Conservation (phyloP, 2,113 vertebrate genomes). For the Melanerpes formicivorus region DNA sequence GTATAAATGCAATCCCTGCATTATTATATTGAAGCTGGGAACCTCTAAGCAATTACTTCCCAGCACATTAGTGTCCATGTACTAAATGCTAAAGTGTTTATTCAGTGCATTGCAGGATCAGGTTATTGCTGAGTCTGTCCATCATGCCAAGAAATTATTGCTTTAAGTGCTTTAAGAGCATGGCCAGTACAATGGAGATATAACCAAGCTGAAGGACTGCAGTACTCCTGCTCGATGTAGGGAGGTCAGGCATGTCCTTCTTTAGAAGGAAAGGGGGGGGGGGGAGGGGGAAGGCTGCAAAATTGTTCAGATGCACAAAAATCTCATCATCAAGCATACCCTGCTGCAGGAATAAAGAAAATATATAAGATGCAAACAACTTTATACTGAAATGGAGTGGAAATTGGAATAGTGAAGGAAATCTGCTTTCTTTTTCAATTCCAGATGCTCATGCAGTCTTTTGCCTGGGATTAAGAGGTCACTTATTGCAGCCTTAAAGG, state of each 20-base stretch:
- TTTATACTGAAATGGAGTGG: constrained; percentile 47
- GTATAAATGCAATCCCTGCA: constrained; percentile 65
- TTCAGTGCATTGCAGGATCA: constrained; percentile 71
- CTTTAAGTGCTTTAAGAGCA: constrained; percentile 67
- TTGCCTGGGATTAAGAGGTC: constrained; percentile 56
- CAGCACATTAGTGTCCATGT: constrained; percentile 61
- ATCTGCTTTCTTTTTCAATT: constrained; percentile 61
- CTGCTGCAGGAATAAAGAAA: background rate
- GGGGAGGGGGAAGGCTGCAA: background rate
- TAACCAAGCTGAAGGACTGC: background rate
- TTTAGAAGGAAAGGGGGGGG: background rate
- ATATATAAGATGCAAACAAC: background rate
- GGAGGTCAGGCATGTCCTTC: background rate
- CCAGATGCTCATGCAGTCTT: constrained; percentile 50
- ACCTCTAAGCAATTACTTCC: constrained; percentile 74
- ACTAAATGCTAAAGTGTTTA: constrained; percentile 76
- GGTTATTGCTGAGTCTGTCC: constrained; percentile 75
- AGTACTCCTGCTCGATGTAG: background rate
- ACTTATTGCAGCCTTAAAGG: constrained; percentile 66
- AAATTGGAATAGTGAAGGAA: constrained; percentile 49
- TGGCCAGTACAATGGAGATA: constrained; percentile 27
- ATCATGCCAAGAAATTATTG: constrained; percentile 66
- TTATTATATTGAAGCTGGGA: constrained; percentile 66
- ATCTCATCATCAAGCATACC: constrained; percentile 16
- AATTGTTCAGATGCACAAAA: constrained; percentile 36